Evolutionary conservation across 2,797 vertebrate genomes (phyloP), one percentile per base, ranked within the genome.

Genomic region (Varecia variegata): DNA sequence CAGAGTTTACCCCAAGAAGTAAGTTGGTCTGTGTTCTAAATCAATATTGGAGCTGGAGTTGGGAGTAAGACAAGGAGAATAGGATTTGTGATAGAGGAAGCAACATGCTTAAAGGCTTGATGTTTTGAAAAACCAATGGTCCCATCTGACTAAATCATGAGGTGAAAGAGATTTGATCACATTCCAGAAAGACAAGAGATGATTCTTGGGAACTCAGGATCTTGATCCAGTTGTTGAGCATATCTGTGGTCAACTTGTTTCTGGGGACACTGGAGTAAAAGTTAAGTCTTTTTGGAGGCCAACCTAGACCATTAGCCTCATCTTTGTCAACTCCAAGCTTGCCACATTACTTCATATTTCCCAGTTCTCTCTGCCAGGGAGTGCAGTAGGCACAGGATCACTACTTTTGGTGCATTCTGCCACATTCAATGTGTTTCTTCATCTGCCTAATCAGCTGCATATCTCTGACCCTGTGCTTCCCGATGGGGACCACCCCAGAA

Each of bases 171-270:
- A 67, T 93, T 35, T 43, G 9, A 68, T 82, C 40, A 73, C 15
- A 80, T 95, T 94, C 47, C 88, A 85, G 74, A 94, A 97, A 90
- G 70, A 90, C 2, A 87, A 70, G 54, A 89, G 45, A 82, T 73
- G 43, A 88, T 76, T 76, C 58, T 82, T 87, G n/a, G 52, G 45
- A 90, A 93, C 52, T 94, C 65, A 47, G 56, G 40, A 56, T 92
- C 80, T 97, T 38, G 52, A 62, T 79, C 7, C 71, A 94, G 60
- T 62, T 62, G 40, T 60, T 95, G 58, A 90, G 9, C 38, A 62
- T 77, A 27, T 88, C n/a, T 95, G 67, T 88, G 58, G 56, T 70
- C 77, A 95, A 40, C 10, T 56, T 92, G 58, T 62, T 92, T 90
- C 45, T 47, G 35, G 30, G 38, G 60, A 83, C 17, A 76, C 17